Evolutionary conservation across 2,888 invertebrate species (phyloP).

Genomic region (Caenorhabditis sp.): DNA sequence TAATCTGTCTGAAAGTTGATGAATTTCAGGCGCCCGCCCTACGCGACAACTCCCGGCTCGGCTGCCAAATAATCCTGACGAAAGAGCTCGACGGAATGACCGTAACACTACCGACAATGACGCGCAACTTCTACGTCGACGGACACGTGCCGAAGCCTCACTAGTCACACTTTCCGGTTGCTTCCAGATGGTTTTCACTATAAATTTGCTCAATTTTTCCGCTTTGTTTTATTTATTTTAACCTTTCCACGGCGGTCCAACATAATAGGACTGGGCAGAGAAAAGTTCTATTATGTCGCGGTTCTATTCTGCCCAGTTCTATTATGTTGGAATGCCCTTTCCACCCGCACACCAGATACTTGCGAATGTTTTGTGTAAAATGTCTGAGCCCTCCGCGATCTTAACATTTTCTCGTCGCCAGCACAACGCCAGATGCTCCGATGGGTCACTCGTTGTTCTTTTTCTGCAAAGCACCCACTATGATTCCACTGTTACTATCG

Average conservation of each 20-base stretch:
- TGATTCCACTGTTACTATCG: neutral
- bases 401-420: neutral
- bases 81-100: constrained; percentile 90
- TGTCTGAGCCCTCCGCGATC: neutral
- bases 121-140: constrained; percentile 97
- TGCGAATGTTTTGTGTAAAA: no score
- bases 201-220: constrained; percentile 13
- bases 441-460: constrained; percentile 1
- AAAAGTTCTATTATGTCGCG: no score
- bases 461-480: neutral
- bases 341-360: no score
- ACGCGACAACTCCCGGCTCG: constrained; percentile 93
- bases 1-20: neutral
- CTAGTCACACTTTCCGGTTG: constrained; percentile 80
- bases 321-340: no score
- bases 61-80: constrained; percentile 91
- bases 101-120: constrained; percentile 88
- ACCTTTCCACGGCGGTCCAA: no score
- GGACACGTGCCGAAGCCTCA: constrained; percentile 96
- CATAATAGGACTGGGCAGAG: no score
- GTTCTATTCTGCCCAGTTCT: no score
- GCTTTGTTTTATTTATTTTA: neutral
- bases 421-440: constrained; percentile 24
- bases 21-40: constrained; percentile 88
- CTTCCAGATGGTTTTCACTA: neutral